phyloP scores from a whole-genome alignment of 2,113 vertebrate genomes.

The Syrrhaptes paradoxus region DNA sequence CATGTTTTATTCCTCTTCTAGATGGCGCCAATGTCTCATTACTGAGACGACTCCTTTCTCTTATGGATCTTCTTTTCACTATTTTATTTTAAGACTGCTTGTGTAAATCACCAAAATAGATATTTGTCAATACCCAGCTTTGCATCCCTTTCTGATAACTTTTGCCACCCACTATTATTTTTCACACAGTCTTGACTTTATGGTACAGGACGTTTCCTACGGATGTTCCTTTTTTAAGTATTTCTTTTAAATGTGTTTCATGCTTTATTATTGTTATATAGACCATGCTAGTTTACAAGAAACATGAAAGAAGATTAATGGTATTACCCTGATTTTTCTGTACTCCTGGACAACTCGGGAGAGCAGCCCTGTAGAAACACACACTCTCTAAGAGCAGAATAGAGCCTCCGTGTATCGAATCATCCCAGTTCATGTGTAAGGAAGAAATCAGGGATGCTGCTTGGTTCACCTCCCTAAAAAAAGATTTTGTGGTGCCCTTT shows the following conservation, averaged over 20 bases:
- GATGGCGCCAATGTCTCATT: constrained; percentile 48
- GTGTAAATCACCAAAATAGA: neutral
- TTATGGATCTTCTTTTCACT: neutral
- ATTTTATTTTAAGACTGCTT: neutral
- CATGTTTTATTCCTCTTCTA: constrained; percentile 25
- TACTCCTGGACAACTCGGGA: neutral
- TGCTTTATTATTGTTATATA: neutral
- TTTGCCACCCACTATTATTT: neutral
- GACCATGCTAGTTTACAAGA: neutral
- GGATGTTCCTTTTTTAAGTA: neutral
- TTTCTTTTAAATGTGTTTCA: neutral
- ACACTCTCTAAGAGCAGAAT: neutral
- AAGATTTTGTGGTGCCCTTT: neutral
- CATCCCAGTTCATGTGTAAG: neutral
- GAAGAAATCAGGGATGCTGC: neutral
- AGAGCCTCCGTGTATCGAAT: neutral
- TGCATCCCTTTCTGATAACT: neutral
- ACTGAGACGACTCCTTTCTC: neutral
- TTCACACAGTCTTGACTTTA: neutral
- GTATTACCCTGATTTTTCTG: neutral
- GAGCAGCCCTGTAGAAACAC: neutral
- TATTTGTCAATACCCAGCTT: neutral
- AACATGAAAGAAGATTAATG: neutral
- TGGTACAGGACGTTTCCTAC: neutral
- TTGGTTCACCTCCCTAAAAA: neutral